Evolutionary conservation across 2,888 invertebrate genomes (phyloP).

Genomic region (Epinotia demarniana): DNA sequence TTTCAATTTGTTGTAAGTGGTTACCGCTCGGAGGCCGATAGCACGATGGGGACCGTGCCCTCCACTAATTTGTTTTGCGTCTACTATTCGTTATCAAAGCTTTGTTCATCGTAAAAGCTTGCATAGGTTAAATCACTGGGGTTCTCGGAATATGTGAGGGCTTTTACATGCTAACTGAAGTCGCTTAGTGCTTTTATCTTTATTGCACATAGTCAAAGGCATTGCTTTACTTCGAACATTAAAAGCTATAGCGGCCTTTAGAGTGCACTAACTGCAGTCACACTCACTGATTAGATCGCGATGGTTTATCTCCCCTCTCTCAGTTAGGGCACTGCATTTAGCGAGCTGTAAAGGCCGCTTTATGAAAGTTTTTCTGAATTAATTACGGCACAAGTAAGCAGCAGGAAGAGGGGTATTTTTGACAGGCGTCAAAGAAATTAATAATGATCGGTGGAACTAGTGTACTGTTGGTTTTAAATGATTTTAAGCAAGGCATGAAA

Average conservation of each 20-base stretch:
- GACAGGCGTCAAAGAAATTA: no score
- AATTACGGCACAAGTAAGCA: background rate
- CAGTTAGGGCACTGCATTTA: no score
- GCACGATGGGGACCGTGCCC: slow-evolving; percentile 18
- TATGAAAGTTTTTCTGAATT: background rate
- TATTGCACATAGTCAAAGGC: background rate
- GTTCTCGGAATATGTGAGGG: background rate
- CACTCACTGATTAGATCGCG: no score
- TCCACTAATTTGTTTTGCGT: slow-evolving; percentile 25
- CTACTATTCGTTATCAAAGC: slow-evolving; percentile 29
- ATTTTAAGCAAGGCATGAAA: background rate
- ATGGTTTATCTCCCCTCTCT: no score
- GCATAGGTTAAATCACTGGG: background rate
- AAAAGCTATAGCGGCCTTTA: no score
- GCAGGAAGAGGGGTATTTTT: no score
- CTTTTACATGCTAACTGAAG: background rate
- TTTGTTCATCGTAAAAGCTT: slow-evolving; percentile 1
- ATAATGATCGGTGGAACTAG: no score
- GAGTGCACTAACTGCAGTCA: no score
- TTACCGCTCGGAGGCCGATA: slow-evolving; percentile 40
- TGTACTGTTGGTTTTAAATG: background rate
- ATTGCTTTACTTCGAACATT: background rate
- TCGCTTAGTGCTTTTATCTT: background rate
- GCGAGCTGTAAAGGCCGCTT: no score
- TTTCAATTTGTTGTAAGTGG: slow-evolving; percentile 54